Evolutionary conservation across 2,113 vertebrate genomes (phyloP).

Genomic region (Eurypyga helias): DNA sequence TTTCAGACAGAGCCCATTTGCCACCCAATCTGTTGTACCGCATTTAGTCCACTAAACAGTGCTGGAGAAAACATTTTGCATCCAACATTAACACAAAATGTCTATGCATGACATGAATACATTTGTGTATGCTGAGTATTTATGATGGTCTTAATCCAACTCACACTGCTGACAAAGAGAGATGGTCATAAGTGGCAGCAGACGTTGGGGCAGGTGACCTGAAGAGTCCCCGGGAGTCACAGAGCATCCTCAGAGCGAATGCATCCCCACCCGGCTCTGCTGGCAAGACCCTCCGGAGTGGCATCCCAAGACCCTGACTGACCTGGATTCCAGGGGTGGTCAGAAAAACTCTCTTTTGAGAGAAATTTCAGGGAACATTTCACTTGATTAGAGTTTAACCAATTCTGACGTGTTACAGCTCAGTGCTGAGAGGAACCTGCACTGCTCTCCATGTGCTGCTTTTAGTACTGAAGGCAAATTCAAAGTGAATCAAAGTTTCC

Average conservation of each 20-base stretch:
- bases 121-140: not conserved
- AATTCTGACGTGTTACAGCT: not conserved
- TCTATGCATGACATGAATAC: not conserved
- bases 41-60: not conserved
- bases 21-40: not conserved
- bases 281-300: fast-evolving
- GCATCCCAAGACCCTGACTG: not conserved
- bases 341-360: not conserved
- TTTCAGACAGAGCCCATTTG: not conserved
- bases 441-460: not conserved
- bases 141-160: not conserved
- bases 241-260: not conserved
- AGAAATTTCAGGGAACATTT: not conserved
- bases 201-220: fast-evolving
- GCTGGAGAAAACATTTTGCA: not conserved
- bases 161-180: not conserved
- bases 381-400: not conserved
- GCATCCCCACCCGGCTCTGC: fast-evolving
- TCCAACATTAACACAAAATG: fast-evolving
- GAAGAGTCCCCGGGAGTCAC: not conserved
- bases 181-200: fast-evolving
- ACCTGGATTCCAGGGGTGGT: not conserved
- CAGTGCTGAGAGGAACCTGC: not conserved
- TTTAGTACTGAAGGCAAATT: not conserved
- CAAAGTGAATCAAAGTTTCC: not conserved